A percentile compares a stretch with the other conserved stretches of the same genome.
phyloP scores from a whole-genome alignment of 1,140 invertebrate species.

The Diachasma alloeum region DNA sequence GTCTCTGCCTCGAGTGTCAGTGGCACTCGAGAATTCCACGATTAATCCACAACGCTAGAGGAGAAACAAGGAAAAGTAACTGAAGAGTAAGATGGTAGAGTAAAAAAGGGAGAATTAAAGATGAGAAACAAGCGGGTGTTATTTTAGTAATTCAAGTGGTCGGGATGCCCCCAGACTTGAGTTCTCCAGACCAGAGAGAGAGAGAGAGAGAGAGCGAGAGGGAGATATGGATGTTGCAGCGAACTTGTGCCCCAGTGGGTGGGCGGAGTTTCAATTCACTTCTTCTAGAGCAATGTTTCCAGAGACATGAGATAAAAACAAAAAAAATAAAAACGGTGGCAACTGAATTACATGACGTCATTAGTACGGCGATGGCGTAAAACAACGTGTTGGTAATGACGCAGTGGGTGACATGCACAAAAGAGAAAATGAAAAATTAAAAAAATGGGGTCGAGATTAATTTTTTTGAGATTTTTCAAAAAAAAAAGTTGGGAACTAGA shows the following conservation, averaged over 20 bases:
- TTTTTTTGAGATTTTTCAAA: background rate
- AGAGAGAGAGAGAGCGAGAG: background rate
- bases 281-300: conserved; percentile 41
- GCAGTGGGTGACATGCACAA: background rate
- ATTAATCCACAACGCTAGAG: conserved; percentile 13
- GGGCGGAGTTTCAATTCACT: conserved; percentile 50
- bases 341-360: conserved; percentile 27
- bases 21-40: conserved; percentile 17
- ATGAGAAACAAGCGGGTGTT: conserved; percentile 41
- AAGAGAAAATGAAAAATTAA: background rate
- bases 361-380: conserved; percentile 9
- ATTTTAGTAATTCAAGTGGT: conserved; percentile 51
- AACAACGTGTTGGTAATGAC: conserved; percentile 1
- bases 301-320: background rate
- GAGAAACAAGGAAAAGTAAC: conserved; percentile 5
- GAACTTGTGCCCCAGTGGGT: conserved; percentile 36
- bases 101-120: conserved; percentile 13
- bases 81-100: conserved; percentile 8
- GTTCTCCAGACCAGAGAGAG: background rate
- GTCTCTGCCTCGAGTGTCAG: conserved; percentile 1
- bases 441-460: background rate
- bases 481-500: no score
- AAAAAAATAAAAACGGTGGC: conserved; percentile 10
- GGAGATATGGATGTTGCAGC: background rate
- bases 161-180: conserved; percentile 31